Base-by-base conservation (phyloP, 2,797 vertebrate genomes). In the Chaenodraco wilsoni region DNA sequence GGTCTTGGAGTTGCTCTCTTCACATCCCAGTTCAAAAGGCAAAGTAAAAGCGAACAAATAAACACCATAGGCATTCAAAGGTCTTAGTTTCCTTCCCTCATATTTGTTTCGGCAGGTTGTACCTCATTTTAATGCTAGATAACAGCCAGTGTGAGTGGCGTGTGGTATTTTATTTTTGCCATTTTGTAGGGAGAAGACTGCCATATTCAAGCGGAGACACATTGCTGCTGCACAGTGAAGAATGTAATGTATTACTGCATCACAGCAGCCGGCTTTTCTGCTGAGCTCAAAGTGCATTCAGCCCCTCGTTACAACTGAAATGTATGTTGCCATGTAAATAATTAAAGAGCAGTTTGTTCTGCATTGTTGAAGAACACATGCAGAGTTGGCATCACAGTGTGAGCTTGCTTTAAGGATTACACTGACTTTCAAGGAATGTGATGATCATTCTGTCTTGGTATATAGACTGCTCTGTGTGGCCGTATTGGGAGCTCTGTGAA, bases 341-440 rank as follows among this genome's bases (percentile, higher is more conserved):
- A 87, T 90, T 89, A 59, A 89, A 80, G 74, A 86, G 69, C 50
- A 2, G 76, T 72, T 85, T 86, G 74, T 78, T 83, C 51, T 85
- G 73, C 52, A 41, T 78, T 16, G 48, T 21, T 61, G 2, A 23
- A 59, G 51, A 79, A 82, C 80, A 82, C 41, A 65, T 44, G 66
- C 49, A 64, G 63, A 43, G 65, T 31, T 40, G 7, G 59, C 17
- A 48, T 49, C 49, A 0, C 75, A 65, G 78, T n/a, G 2, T 10
- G 56, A 41, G 50, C 45, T 51, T 10, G 64, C 48, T 67, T 55
- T 4, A 51, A 69, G 49, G 40, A 64, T 76, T 70, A 54, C 60
- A 81, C 71, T 33, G 59, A 81, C 72, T 81, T 80, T 76, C 43
- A 70, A 63, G 54, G 74, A 63, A 73, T 55, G 57, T 23, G 59